A percentile compares a stretch with the other conserved stretches of the same genome.
Conservation (phyloP, 2,113 vertebrate species). For the Nycticebus coucang region DNA sequence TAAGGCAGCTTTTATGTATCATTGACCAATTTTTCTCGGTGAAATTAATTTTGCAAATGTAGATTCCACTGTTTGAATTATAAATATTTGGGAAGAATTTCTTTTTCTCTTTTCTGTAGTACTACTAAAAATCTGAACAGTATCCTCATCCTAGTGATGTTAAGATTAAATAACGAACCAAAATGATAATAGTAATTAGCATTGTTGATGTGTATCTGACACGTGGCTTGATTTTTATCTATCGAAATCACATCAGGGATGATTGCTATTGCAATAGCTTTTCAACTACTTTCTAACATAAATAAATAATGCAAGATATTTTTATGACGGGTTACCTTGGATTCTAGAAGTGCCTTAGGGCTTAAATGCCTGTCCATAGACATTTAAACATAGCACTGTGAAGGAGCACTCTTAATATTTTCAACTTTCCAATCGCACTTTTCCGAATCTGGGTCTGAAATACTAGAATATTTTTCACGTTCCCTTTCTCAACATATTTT, state of each 20-base stretch:
- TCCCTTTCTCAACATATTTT: background rate
- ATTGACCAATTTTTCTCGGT: background rate
- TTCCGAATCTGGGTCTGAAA: background rate
- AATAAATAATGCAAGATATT: background rate
- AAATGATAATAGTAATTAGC: background rate
- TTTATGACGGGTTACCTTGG: background rate
- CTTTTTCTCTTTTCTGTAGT: background rate
- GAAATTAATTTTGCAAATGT: conserved; percentile 10
- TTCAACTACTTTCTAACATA: background rate
- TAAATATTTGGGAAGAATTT: background rate
- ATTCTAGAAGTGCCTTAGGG: background rate
- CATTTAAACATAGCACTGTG: background rate
- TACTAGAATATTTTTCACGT: background rate
- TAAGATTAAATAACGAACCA: background rate
- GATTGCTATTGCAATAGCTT: background rate
- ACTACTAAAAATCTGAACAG: background rate
- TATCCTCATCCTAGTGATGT: background rate
- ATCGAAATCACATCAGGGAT: background rate
- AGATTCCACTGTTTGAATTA: background rate
- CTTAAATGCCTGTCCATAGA: background rate
- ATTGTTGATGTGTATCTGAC: background rate
- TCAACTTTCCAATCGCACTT: background rate
- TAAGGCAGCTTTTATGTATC: background rate
- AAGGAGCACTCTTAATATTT: background rate
- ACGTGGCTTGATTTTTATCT: background rate